A percentile compares a stretch with the other conserved stretches of the same genome.
phyloP scores from a whole-genome alignment of 37 sponge, comb jelly and placozoan genomes.

The Spongia lamella region DNA sequence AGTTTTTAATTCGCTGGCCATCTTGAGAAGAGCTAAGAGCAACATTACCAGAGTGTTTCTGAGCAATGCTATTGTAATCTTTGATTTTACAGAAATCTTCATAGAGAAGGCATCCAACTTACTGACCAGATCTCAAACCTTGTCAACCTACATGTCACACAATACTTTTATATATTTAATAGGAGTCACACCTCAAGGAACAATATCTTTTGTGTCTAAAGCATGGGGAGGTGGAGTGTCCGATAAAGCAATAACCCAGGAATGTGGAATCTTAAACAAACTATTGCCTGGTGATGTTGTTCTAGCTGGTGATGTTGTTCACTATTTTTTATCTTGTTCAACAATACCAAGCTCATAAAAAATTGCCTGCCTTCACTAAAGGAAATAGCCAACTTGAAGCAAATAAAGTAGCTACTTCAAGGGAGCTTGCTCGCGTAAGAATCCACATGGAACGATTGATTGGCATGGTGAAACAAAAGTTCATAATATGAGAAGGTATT shows the following conservation, averaged over 20 bases:
- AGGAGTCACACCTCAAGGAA: constrained; percentile 39
- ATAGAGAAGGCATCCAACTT: constrained; percentile 24
- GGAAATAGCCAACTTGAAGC: constrained; percentile 26
- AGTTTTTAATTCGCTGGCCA: constrained; percentile 29
- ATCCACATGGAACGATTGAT: constrained; percentile 48
- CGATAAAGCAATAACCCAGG: constrained; percentile 37
- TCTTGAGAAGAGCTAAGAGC: constrained; percentile 11
- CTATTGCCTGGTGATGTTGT: constrained; percentile 45
- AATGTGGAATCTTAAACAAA: constrained; percentile 37
- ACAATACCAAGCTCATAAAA: constrained; percentile 24
- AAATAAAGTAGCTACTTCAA: not conserved
- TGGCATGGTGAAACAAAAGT: constrained; percentile 30
- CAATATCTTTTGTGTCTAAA: constrained; percentile 40
- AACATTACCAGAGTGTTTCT: constrained; percentile 24
- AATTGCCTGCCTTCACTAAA: constrained; percentile 21
- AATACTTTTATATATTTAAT: constrained; percentile 50
- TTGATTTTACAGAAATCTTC: constrained; percentile 45
- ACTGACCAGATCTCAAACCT: constrained; percentile 39
- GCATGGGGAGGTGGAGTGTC: constrained; percentile 51
- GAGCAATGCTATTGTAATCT: constrained; percentile 16
- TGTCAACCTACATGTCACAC: constrained; percentile 48
- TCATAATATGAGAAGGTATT: constrained; percentile 13
- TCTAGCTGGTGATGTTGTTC: constrained; percentile 49
- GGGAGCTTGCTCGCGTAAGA: constrained; percentile 28
- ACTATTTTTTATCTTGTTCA: constrained; percentile 30